Evolutionary conservation across 2,113 vertebrate genomes (phyloP).

Genomic region (Anarrhichthys ocellatus): DNA sequence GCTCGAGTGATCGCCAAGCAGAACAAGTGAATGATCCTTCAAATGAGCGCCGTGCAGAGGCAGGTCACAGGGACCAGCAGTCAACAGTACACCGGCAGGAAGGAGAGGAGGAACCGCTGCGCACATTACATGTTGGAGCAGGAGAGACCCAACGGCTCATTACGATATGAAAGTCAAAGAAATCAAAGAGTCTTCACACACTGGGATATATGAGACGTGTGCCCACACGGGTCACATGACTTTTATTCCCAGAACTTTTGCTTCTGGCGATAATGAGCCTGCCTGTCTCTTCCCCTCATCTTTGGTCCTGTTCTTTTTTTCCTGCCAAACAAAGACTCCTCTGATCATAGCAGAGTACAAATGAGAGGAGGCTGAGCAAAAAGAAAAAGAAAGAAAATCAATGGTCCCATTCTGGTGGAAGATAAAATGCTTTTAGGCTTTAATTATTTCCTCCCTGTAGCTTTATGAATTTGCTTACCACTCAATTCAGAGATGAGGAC

Average conservation of each 20-base stretch:
- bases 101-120: conserved; percentile 56
- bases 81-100: conserved; percentile 45
- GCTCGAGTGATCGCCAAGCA: conserved; percentile 47
- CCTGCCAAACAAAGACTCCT: conserved; percentile 77
- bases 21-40: conserved; percentile 67
- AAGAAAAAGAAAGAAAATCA: conserved; percentile 57
- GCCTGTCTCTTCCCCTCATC: conserved; percentile 70
- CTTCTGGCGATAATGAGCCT: conserved; percentile 81
- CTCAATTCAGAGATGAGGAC: conserved; percentile 71
- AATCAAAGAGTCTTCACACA: conserved; percentile 76
- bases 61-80: conserved; percentile 68
- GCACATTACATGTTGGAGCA: conserved; percentile 51
- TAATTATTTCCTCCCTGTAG: conserved; percentile 79
- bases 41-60: conserved; percentile 54
- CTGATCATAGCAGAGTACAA: conserved; percentile 78
- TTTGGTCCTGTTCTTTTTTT: conserved; percentile 52
- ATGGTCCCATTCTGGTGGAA: conserved; percentile 73
- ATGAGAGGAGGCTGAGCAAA: conserved; percentile 58
- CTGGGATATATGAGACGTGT: conserved; percentile 61
- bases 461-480: conserved; percentile 80
- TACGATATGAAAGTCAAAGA: conserved; percentile 72
- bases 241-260: conserved; percentile 79
- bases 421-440: conserved; percentile 80
- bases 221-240: conserved; percentile 78
- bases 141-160: conserved; percentile 71